phyloP scores from a whole-genome alignment of 1,140 invertebrate genomes.

The Thaumatotibia leucotreta region DNA sequence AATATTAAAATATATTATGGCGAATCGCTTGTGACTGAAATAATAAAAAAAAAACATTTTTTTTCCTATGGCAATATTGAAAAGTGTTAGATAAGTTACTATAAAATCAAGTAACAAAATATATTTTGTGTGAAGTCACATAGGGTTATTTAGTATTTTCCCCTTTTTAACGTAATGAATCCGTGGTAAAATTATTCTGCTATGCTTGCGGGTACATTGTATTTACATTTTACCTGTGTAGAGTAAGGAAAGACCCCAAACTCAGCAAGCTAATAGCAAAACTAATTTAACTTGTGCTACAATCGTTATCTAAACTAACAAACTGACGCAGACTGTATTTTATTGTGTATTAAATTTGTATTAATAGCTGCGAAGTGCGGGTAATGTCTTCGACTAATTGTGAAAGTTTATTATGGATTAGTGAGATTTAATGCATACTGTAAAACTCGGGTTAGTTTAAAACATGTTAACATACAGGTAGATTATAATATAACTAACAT shows the following conservation, averaged over 20 bases:
- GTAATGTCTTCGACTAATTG: neutral
- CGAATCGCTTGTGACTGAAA: too few species aligned
- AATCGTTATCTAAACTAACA: neutral
- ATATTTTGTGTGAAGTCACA: too few species aligned
- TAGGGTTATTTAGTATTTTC: too few species aligned
- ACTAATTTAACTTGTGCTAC: slow-evolving; percentile 9
- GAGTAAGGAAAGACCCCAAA: neutral
- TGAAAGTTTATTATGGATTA: neutral
- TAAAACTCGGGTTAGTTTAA: neutral
- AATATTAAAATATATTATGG: too few species aligned
- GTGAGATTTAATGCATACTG: neutral
- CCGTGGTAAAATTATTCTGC: too few species aligned
- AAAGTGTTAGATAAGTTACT: too few species aligned
- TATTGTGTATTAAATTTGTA: slow-evolving; percentile 6
- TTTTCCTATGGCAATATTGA: too few species aligned
- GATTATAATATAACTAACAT: neutral
- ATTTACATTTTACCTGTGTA: neutral
- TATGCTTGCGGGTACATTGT: neutral
- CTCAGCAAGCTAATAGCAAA: neutral
- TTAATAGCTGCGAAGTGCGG: neutral
- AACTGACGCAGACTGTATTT: slow-evolving; percentile 9
- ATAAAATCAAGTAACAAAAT: too few species aligned
- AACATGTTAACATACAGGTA: neutral
- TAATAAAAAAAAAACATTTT: too few species aligned
- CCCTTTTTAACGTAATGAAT: too few species aligned